phyloP scores from a whole-genome alignment of 2,888 invertebrate genomes.

The Poecilus cupreus region DNA sequence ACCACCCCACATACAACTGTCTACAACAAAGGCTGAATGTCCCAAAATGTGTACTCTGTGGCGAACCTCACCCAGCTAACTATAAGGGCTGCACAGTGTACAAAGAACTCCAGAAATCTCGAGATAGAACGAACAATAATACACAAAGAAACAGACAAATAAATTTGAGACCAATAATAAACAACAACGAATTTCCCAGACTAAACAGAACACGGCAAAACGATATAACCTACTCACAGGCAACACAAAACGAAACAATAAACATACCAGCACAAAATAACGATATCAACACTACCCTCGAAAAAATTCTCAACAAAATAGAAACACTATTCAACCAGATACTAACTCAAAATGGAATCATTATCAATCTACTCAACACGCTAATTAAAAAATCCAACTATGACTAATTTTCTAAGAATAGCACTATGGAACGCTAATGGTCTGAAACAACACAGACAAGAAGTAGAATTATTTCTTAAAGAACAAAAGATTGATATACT shows the following conservation, averaged over 20 bases:
- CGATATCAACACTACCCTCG: not conserved
- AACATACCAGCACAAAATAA: not conserved
- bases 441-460: conserved; percentile 55
- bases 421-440: conserved; percentile 61
- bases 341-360: conserved; percentile 57
- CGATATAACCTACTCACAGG: too few relatives aligned
- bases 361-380: conserved; percentile 58
- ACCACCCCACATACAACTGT: conserved; percentile 59
- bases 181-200: too few relatives aligned
- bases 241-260: not conserved
- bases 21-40: not conserved
- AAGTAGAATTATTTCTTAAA: conserved; percentile 57
- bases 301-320: conserved; percentile 35
- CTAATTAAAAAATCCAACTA: conserved; percentile 38
- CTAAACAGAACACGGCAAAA: not conserved
- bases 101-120: conserved; percentile 45
- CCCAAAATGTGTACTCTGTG: conserved; percentile 17
- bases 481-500: conserved; percentile 59
- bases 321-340: conserved; percentile 35
- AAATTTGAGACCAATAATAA: not conserved
- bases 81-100: conserved; percentile 54
- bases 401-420: conserved; percentile 48
- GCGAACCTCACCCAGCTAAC: conserved; percentile 54
- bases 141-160: not conserved
- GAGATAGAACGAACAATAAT: not conserved